Base-by-base conservation (phyloP, 2,797 vertebrate genomes). In the Carduelis carduelis region DNA sequence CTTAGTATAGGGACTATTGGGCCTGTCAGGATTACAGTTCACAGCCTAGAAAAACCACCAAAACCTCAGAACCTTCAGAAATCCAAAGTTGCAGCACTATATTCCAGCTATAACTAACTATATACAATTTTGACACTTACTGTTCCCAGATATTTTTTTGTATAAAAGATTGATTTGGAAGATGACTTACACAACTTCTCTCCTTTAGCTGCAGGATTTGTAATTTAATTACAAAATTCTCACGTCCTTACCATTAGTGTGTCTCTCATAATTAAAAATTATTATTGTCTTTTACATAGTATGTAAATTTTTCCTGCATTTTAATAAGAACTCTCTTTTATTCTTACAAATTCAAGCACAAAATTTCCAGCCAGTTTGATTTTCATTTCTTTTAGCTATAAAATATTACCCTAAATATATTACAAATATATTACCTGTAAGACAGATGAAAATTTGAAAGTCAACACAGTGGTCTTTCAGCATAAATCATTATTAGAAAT, bases 401-500 rank as follows among this genome's bases (percentile, higher is more conserved):
- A 44, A 30, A 53, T 13, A 63, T 35, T 35, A 32, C 32, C 26
- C 26, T 21, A 50, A 57, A 24, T 30, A 20, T 30, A 59, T 41
- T 50, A 97, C 90, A 96, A 97, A 95, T 65, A 22, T 50, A 14
- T 87, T 95, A 94, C 82, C 35, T 53, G 44, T 84, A 89, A 83
- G 55, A 92, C 50, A 94, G 37, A 72, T 7, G 34, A 82, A 96
- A 89, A 95, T 86, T 77, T 95, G 83, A 95, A 96, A 95, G n/a
- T 68, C 83, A 95, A 47, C 68, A 90, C 26, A 27, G 43, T 26
- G 24, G 57, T 96, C 66, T 94, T 97, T 75, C 84, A 94, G 55
- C 39, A 96, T 39, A 21, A 93, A 76, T 9, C 70, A 75, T 92
- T 96, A 96, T 96, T 96, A 96, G 92, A 96, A 96, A 94, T 76